phyloP scores from a whole-genome alignment of 2,888 invertebrate genomes.

The Pterobdella sp. region DNA sequence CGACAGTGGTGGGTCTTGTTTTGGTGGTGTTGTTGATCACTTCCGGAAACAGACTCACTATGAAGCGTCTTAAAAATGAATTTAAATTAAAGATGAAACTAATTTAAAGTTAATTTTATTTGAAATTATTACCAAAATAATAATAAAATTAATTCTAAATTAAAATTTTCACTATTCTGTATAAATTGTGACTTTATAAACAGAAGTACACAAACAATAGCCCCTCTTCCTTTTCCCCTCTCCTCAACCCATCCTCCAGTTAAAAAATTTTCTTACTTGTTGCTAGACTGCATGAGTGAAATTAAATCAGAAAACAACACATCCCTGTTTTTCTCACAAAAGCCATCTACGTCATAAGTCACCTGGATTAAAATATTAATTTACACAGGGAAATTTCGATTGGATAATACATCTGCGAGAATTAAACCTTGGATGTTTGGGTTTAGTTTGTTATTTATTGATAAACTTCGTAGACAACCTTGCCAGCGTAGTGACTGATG shows the following conservation, averaged over 20 bases:
- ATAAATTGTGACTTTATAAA: background rate
- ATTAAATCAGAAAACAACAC: conserved; percentile 62
- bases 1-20: conserved; percentile 61
- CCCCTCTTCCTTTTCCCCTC: background rate
- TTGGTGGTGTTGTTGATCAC: conserved; percentile 53
- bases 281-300: conserved; percentile 61
- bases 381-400: background rate
- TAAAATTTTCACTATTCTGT: background rate
- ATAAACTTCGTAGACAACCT: conserved; percentile 49
- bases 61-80: conserved; percentile 55
- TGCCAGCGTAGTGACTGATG: conserved; percentile 64
- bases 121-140: too few species aligned
- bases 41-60: conserved; percentile 59
- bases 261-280: conserved; percentile 56
- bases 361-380: conserved; percentile 45
- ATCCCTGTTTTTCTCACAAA: conserved; percentile 64
- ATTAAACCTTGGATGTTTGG: background rate
- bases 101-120: background rate
- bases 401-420: background rate
- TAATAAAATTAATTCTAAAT: background rate
- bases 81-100: background rate
- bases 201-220: background rate
- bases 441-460: background rate
- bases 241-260: background rate
- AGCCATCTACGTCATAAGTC: conserved; percentile 59